Conservation (phyloP, 2,797 vertebrate species). For the Forpus xanthops region DNA sequence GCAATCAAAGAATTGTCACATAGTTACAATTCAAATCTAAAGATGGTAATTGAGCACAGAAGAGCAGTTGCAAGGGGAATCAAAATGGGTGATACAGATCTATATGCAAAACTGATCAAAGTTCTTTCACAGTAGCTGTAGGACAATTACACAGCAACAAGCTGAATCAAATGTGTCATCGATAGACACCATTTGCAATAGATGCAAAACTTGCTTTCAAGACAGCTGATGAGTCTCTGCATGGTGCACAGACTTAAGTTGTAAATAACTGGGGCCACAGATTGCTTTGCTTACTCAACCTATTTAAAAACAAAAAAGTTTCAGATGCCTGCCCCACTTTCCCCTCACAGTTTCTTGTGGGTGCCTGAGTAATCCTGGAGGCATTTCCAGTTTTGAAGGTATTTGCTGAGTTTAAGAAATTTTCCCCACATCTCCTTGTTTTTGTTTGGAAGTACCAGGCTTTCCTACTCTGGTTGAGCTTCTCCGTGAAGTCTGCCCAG, state of each 20-base stretch:
- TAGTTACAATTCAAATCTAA: not conserved
- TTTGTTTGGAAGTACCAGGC: not conserved
- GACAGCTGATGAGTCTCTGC: not conserved
- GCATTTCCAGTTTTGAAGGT: constrained; percentile 34
- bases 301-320: not conserved
- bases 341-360: constrained; percentile 51
- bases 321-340: constrained; percentile 19
- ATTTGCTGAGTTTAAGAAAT: constrained; percentile 60
- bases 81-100: not conserved
- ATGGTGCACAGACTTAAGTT: not conserved
- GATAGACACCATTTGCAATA: not conserved
- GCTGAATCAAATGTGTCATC: not conserved
- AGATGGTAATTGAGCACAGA: not conserved
- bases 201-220: not conserved
- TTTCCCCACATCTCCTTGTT: not conserved
- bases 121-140: not conserved
- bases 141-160: not conserved
- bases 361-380: constrained; percentile 41
- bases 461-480: not conserved
- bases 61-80: not conserved
- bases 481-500: not conserved
- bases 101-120: constrained; percentile 32
- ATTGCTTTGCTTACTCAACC: constrained; percentile 39
- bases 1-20: not conserved
- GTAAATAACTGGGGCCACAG: constrained; percentile 13